Evolutionary conservation across 2,113 vertebrate genomes (phyloP).

Genomic region (Tinamus guttatus): DNA sequence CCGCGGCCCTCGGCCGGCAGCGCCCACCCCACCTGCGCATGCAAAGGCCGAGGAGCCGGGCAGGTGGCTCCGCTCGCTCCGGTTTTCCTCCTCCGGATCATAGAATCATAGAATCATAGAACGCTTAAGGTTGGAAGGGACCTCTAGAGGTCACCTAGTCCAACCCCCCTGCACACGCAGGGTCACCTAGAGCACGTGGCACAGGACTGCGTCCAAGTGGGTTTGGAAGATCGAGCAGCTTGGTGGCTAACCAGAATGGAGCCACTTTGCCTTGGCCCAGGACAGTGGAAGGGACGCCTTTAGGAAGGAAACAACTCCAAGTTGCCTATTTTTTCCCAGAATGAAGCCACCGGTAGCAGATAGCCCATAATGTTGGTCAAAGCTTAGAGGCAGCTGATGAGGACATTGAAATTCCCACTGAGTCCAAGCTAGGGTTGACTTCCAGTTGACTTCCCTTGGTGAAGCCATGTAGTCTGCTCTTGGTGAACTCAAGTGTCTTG

Average conservation of each 20-base stretch:
- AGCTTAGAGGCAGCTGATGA: neutral
- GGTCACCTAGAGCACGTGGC: too few relatives aligned
- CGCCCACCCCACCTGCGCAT: neutral
- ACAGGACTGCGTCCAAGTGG: too few relatives aligned
- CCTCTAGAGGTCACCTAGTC: too few relatives aligned
- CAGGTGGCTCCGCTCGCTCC: neutral
- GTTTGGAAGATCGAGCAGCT: neutral
- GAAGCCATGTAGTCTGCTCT: rapidly evolving
- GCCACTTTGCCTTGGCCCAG: neutral
- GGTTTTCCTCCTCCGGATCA: neutral
- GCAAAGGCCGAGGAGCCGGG: neutral
- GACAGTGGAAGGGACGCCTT: rapidly evolving
- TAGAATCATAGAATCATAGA: too few relatives aligned
- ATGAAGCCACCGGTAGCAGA: neutral
- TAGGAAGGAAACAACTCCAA: neutral
- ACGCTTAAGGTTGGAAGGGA: too few relatives aligned
- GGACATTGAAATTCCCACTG: rapidly evolving
- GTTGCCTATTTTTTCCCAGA: neutral
- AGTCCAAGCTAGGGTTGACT: neutral
- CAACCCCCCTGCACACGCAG: too few relatives aligned
- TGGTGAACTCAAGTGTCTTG: rapidly evolving
- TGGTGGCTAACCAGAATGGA: rapidly evolving
- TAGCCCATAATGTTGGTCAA: rapidly evolving
- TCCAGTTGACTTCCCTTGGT: neutral
- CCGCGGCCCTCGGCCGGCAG: rapidly evolving